Base-by-base conservation (phyloP, 1,140 invertebrate species). In the Leptinotarsa undecemlineata region DNA sequence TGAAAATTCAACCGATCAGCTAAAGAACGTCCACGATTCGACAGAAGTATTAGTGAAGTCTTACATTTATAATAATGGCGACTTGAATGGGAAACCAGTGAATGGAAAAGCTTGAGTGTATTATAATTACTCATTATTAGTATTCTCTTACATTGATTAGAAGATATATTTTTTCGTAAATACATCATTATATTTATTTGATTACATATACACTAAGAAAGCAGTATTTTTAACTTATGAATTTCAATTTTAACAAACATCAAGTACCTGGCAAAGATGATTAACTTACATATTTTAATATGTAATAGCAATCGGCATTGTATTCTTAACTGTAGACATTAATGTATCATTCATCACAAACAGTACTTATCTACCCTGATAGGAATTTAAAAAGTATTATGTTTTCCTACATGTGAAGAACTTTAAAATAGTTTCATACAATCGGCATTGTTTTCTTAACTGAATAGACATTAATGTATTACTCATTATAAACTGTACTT, bases 41-140 rank as follows among this genome's bases (percentile, higher is more conserved):
- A 57, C 15, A 57, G 51, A 19, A 3, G 51, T 15, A 57, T 17
- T 57, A 17, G 51, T 57, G n/a, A 57, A 57, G 51, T 57, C 51
- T 4, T 57, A 17, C 51, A 57, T 57, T 57, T 57, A 57, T 19
- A 57, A 57, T 14, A 47, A 48, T 21, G 62, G 62, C 2, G 23
- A 72, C n/a, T 19, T 48, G 13, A 72, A 63, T 47, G 71, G 26
- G 13, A 64, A 64, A 23, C 13, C 71, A 14, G n/a, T 48, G 71
- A 72, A 72, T 21, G 71, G 71, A 47, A 64, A 63, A 72, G 61
- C 62, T 72, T 72, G 13, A 72, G 71, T 72, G 69, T 71, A 57
- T 61, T 71, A 61, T 48, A 17, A n/a, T 68, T 21, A 33, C 51
- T n/a, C 4, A 17, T 57, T 17, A 17, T 14, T 57, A 57, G 26